Evolutionary conservation across 2,113 vertebrate genomes (phyloP), one percentile per base, ranked within the genome.

Genomic region (Nothoprocta pentlandii): DNA sequence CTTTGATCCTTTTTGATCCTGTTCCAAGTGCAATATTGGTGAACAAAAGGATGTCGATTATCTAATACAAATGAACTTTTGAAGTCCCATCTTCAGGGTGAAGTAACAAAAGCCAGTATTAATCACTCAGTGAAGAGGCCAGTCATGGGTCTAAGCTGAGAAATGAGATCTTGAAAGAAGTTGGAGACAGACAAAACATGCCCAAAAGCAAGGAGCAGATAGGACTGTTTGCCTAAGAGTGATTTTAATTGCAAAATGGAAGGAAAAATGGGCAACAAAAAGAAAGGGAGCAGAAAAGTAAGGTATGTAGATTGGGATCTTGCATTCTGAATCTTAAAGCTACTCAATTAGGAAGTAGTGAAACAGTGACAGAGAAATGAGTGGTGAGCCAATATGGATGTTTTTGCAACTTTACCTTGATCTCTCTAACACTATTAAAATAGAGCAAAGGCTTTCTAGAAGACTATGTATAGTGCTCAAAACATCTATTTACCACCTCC

Each of bases 91-190:
- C 74, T 80, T 81, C 51, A 56, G 77, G 66, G 89, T 79, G 47
- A 62, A 79, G 47, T 78, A 94, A 83, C 73, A 88, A 86, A 93
- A 92, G 41, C n/a, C 69, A 59, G 41, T 90, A 96, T 90, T 95
- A 92, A 90, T 90, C 80, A 62, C 64, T 91, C 41, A 22, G 83
- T 89, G 92, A 63, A 63, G 20, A 68, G 83, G 46, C 39, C 61
- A 30, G 59, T 85, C 79, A 51, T 59, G 64, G 63, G 28, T 80
- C 63, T 90, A 63, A 9, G 61, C 80, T 92, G 47, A 2, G 0
- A 79, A 96, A 95, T 71, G 41, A 96, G 83, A 74, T 56, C 62
- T 75, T 68, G 61, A 46, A 61, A 92, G 51, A 88, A 87, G 61
- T 2, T 30, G 47, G 51, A 90, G 36, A 54, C 74, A 90, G 58